Percentiles rank a stretch among this genome's conserved stretches.
These are phyloP conservation scores for Bos javanicus DNA, from an alignment of 2,113 vertebrate species.

Conservation along the genomic window DNA sequence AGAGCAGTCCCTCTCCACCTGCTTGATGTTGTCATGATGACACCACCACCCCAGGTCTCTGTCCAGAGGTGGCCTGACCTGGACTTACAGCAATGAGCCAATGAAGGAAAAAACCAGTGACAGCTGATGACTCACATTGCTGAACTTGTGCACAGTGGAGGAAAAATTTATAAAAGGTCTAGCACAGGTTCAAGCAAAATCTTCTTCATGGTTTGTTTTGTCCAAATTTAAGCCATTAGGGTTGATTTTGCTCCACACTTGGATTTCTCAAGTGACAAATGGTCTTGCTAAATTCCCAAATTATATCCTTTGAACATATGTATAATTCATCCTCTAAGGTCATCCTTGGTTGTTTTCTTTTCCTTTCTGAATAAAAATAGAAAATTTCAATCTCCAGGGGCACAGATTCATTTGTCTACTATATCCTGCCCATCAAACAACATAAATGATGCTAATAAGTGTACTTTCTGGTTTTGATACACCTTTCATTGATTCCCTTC, in stretches of 20 bases:
- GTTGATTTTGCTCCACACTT: not conserved
- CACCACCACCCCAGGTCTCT: not conserved
- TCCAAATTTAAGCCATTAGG: not conserved
- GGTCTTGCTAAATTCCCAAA: not conserved
- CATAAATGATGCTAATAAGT: not conserved
- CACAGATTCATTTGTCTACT: not conserved
- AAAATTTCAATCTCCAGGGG: not conserved
- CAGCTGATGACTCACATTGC: not conserved
- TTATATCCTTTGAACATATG: not conserved
- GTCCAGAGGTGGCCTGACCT: conserved; percentile 22
- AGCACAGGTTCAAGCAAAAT: not conserved
- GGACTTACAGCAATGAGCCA: not conserved
- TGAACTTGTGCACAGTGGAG: not conserved
- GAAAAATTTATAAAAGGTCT: not conserved
- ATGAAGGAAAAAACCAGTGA: not conserved
- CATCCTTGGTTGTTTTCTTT: not conserved
- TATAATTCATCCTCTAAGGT: not conserved
- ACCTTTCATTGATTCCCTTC: not conserved
- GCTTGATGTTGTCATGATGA: conserved; percentile 38
- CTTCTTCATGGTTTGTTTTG: not conserved
- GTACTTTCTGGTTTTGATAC: not conserved
- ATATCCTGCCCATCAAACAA: not conserved
- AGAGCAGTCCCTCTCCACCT: not conserved
- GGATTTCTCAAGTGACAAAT: not conserved
- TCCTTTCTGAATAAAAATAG: conserved; percentile 18